A percentile compares a stretch with the other conserved stretches of the same genome.
phyloP scores from a whole-genome alignment of 2,113 vertebrate species.

The Pantherophis guttatus region DNA sequence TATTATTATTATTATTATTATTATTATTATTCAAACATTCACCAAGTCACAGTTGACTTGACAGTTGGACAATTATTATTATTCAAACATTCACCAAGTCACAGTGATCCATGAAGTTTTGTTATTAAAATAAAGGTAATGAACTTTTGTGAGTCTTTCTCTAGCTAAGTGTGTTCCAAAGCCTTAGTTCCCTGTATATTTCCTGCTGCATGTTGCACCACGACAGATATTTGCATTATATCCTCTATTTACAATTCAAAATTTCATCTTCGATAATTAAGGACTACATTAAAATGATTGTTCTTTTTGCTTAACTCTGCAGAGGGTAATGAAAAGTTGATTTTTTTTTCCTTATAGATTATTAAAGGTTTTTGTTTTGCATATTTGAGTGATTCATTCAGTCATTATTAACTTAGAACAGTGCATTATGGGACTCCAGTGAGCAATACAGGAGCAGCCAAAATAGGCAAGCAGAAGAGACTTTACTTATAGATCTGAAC shows the following conservation, averaged over 20 bases:
- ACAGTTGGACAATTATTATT: too few species aligned
- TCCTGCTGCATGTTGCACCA: conserved; percentile 58
- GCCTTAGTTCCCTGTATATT: conserved; percentile 23
- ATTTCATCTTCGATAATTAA: conserved; percentile 40
- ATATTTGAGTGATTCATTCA: conserved; percentile 1
- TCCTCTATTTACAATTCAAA: conserved; percentile 58
- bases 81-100: conserved; percentile 3
- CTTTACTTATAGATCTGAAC: neutral
- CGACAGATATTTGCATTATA: conserved; percentile 56
- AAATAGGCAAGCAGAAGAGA: neutral
- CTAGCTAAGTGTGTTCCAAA: conserved; percentile 19
- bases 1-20: too few species aligned
- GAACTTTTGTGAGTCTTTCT: conserved; percentile 33
- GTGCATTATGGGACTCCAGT: neutral
- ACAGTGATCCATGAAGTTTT: neutral
- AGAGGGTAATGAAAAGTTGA: conserved; percentile 4
- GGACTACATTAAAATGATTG: conserved; percentile 27
- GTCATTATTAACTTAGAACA: neutral
- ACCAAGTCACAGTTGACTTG: too few species aligned
- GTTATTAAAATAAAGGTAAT: conserved; percentile 20
- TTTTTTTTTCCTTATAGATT: neutral
- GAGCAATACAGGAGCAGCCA: neutral
- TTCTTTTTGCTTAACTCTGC: conserved; percentile 24
- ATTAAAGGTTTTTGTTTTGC: conserved; percentile 7
- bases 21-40: too few species aligned